These are phyloP conservation scores for Limonius californicus DNA, from an alignment of 1,140 invertebrate species.

Conservation along the genomic window DNA sequence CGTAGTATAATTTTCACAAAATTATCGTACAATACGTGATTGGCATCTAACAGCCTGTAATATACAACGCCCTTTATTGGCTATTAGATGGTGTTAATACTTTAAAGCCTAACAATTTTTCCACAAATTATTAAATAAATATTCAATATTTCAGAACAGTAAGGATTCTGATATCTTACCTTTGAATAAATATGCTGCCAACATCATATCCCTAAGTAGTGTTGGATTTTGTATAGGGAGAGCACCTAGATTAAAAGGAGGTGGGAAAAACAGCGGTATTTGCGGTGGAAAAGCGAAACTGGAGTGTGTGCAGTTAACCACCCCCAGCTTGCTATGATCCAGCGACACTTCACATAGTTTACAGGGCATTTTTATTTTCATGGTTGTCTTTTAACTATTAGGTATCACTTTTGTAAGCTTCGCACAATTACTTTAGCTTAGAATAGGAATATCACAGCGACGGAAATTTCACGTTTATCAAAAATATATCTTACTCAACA, in stretches of 20 bases:
- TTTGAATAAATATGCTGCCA: slow-evolving; percentile 54
- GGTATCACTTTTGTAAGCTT: background rate
- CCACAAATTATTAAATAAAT: no score
- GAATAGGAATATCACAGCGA: slow-evolving; percentile 4
- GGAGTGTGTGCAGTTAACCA: slow-evolving; percentile 47
- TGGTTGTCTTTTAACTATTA: slow-evolving; percentile 20
- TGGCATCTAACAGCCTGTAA: no score
- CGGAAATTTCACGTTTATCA: background rate
- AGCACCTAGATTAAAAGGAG: slow-evolving; percentile 41
- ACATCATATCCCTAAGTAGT: slow-evolving; percentile 55
- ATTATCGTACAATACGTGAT: no score
- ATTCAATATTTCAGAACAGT: no score
- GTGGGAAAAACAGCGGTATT: slow-evolving; percentile 40
- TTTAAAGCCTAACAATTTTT: no score
- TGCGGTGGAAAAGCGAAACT: slow-evolving; percentile 44
- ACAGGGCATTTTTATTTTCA: slow-evolving; percentile 51
- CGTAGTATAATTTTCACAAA: no score
- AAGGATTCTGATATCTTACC: no score
- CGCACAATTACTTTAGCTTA: no score
- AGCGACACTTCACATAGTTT: slow-evolving; percentile 50
- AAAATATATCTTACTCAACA: slow-evolving; percentile 6
- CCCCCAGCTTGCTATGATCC: slow-evolving; percentile 45
- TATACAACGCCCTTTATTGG: no score
- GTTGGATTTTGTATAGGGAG: slow-evolving; percentile 38
- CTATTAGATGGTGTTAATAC: no score